Percentiles rank a stretch among this genome's conserved stretches.
These are phyloP conservation scores for cat (Felis catus) DNA, from an alignment of 2,113 vertebrate species.

Conservation along the genomic window F.catus_Fca126_mat1.0 CM031424.1:12458001-12458500, in stretches of 20 bases:
- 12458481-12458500: not conserved
- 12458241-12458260: not conserved
- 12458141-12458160: not conserved
- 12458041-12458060: not conserved
- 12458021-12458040: not conserved
- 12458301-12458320: constrained; percentile 40
- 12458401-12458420: constrained; percentile 49
- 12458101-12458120: not conserved
- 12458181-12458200: not conserved
- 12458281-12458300: not conserved
- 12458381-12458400: constrained; percentile 18
- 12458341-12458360: constrained; percentile 17
- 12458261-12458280: constrained; percentile 26
- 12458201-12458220: not conserved
- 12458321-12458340: not conserved
- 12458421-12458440: constrained; percentile 52
- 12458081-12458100: not conserved
- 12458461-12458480: constrained; percentile 37
- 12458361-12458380: constrained; percentile 39
- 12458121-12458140: too few species aligned
- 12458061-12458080: not conserved
- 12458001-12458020: not conserved
- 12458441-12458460: constrained; percentile 53
- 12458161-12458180: not conserved
- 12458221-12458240: not conserved